These are phyloP conservation scores for Papilio machaon DNA, from an alignment of 1,140 invertebrate species.

Conservation along the genomic window DNA sequence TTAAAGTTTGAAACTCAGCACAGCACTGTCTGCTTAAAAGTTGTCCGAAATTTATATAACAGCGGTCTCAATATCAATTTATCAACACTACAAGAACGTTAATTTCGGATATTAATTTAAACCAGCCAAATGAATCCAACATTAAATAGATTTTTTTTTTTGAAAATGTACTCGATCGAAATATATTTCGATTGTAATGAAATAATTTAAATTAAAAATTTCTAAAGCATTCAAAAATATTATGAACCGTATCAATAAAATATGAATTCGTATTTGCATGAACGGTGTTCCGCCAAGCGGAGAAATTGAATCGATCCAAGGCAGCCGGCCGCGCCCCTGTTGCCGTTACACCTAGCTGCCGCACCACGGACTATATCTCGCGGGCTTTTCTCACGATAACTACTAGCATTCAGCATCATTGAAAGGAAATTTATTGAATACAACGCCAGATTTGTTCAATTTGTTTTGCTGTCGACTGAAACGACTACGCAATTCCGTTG, in stretches of 20 bases:
- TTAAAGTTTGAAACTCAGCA: too few species aligned
- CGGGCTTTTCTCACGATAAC: constrained; percentile 16
- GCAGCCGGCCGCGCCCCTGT: neutral
- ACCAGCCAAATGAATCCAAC: too few species aligned
- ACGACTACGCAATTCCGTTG: neutral
- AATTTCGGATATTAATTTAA: too few species aligned
- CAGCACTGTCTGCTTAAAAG: too few species aligned
- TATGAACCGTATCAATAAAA: constrained; percentile 9
- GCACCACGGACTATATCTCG: neutral
- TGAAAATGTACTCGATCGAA: neutral
- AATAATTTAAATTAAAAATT: neutral
- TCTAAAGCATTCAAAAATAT: neutral
- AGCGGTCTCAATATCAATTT: too few species aligned
- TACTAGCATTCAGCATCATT: neutral
- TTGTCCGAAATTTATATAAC: too few species aligned
- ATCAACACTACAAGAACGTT: too few species aligned
- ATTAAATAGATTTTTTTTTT: neutral
- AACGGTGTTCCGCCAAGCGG: neutral
- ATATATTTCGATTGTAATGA: neutral
- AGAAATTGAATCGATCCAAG: constrained; percentile 1
- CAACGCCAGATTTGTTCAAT: neutral
- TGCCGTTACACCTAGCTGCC: neutral
- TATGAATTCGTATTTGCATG: constrained; percentile 18
- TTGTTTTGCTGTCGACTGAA: constrained; percentile 8
- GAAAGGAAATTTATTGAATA: neutral